Base-by-base conservation (phyloP, 2,888 invertebrate genomes). In the Augochlorella aurata region DNA sequence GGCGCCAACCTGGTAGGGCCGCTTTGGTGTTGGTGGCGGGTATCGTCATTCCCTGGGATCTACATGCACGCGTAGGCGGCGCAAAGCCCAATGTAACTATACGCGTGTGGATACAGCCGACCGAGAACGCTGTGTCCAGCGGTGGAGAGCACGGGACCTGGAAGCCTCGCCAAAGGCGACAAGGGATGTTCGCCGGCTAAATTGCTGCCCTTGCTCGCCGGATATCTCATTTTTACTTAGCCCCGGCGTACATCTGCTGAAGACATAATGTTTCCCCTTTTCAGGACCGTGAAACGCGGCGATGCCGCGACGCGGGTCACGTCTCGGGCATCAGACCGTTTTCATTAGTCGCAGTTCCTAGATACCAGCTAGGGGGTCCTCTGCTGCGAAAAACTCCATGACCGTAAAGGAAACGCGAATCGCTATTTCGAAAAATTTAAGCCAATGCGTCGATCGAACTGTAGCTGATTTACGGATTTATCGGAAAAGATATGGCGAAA, bases 131-230 rank as follows among this genome's bases (percentile, higher is more conserved):
- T 88, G 79, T 83, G 85, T 85, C 75, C 81, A 73, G 54, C 63
- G 71, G 68, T 65, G 72, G 49, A 79, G 82, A 63, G 76, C 80
- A 65, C 44, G 74, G 61, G 69, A 24, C 44, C 75, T 74, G 80
- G 81, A 81, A 84, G 82, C 81, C 77, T 81, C 74, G 87, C 88
- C 89, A 88, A 88, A 88, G 89, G 87, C 84, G 88, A 88, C 88
- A 87, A 83, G 88, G 81, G 83, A 87, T 80, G 87, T 83, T 54
- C 81, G 14, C 78, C 21, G 82, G 68, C 82, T 81, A 88, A 88
- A 88, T 88, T 88, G 85, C 85, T 38, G 65, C 54, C 67, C 74
- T 81, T 81, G 77, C 85, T 80, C 76, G 58, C 68, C n/a, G 71
- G 63, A 76, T 72, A 72, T 75, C 68, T 69, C 72, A 72, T 74